Conservation (phyloP, 2,888 invertebrate genomes). For the Ophonus ardosiacus region DNA sequence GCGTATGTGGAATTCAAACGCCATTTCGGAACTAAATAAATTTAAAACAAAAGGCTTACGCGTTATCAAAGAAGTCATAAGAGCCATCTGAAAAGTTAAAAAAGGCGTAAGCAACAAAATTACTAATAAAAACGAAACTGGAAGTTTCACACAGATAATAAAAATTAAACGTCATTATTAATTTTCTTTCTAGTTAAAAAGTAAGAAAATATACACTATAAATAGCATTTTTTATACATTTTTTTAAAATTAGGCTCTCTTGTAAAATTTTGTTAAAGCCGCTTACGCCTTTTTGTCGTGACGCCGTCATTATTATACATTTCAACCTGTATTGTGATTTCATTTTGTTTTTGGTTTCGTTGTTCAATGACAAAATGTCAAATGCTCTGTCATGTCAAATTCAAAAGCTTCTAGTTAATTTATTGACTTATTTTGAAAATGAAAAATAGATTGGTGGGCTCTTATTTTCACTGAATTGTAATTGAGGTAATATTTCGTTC, state of each 20-base stretch:
- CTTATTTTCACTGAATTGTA: too few relatives aligned
- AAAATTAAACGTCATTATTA: background rate
- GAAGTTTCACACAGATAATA: background rate
- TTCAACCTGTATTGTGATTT: too few relatives aligned
- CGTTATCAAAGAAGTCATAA: background rate
- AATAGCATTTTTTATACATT: background rate
- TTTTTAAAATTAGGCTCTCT: background rate
- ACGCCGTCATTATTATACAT: slow-evolving; percentile 36
- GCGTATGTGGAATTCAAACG: background rate
- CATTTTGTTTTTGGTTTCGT: too few relatives aligned
- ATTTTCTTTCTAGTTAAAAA: background rate
- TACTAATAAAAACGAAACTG: background rate
- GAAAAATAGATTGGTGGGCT: too few relatives aligned
- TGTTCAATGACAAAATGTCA: too few relatives aligned
- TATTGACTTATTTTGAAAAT: too few relatives aligned
- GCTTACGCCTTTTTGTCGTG: slow-evolving; percentile 29
- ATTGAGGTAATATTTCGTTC: too few relatives aligned
- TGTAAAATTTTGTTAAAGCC: slow-evolving; percentile 33
- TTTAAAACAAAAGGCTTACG: slow-evolving; percentile 1
- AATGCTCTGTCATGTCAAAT: too few relatives aligned
- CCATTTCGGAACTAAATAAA: background rate
- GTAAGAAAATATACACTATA: background rate
- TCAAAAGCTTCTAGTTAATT: too few relatives aligned
- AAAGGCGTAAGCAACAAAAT: slow-evolving; percentile 15
- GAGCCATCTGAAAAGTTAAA: background rate